phyloP scores from a whole-genome alignment of 2,888 invertebrate genomes.

The Agrotis puta region DNA sequence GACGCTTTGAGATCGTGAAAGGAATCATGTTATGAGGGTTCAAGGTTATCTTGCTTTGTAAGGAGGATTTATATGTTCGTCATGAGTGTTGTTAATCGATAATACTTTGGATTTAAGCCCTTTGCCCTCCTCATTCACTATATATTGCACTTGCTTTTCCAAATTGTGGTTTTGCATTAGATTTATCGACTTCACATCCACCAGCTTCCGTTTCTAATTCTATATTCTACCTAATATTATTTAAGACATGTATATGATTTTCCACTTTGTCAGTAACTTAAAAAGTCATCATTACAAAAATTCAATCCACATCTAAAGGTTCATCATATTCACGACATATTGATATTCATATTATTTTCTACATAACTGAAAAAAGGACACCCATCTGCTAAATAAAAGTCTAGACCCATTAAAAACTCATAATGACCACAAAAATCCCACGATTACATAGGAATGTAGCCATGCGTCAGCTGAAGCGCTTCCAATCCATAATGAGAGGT shows the following conservation, averaged over 20 bases:
- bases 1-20: slow-evolving; percentile 20
- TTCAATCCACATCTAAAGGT: not conserved
- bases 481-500: slow-evolving; percentile 87
- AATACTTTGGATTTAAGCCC: not conserved
- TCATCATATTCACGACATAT: not conserved
- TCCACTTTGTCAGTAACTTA: not conserved
- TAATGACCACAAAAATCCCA: slow-evolving; percentile 57
- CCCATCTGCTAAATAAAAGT: not conserved
- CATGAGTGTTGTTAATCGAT: not conserved
- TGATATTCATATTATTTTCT: not conserved
- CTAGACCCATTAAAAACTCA: slow-evolving; percentile 45
- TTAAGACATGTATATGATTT: not conserved
- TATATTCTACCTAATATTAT: not conserved
- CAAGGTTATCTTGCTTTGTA: slow-evolving; percentile 25
- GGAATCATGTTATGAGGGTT: slow-evolving; percentile 16
- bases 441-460: slow-evolving; percentile 61
- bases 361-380: not conserved
- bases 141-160: not conserved
- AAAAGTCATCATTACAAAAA: not conserved
- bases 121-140: not conserved
- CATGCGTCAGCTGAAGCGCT: slow-evolving; percentile 69
- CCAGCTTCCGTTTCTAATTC: not conserved
- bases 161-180: not conserved
- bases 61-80: not conserved
- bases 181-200: not conserved